Evolutionary conservation across 2,888 invertebrate species (phyloP), one percentile per base, ranked within the genome.

Genomic region (Lutraria lutraria): DNA sequence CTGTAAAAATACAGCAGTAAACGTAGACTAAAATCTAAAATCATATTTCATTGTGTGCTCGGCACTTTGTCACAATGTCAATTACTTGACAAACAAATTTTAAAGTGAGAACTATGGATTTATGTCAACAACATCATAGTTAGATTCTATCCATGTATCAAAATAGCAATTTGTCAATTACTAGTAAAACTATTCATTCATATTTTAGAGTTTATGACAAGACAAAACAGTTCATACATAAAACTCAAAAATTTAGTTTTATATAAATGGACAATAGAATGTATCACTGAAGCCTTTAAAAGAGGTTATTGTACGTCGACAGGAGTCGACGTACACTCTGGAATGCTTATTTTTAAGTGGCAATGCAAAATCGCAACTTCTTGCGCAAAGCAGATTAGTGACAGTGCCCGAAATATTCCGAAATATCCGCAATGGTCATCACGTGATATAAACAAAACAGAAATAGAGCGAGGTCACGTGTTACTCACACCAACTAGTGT

Each of bases 11-110:
- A 25, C 25, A 68, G 63, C 63, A 10, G 63, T 68, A 25, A 68
- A n/a, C 12, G n/a, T n/a, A 43, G 43, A 43, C 43, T 43, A 8
- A 12, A n/a, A 68, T 25, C 63, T n/a, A 68, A 68, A n/a, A 68
- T 68, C 63, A 25, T 68, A 25, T 68, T 68, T 68, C 25, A 68
- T n/a, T 63, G 43, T 34, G 43, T 34, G 29, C 72, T 72, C 76
- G 29, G 72, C 83, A 63, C 83, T 83, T 68, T 19, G 63, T n/a
- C 21, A 13, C 34, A n/a, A 76, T 84, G 84, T 84, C 84, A 84
- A 84, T 84, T 84, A 84, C 84, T 84, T 76, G 76, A 54, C 76
- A 84, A 84, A 84, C 54, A 84, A 63, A 56, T 68, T 34, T 52
- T 84, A 25, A 84, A 84, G 84, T 76, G 84, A 84, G 84, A 76